Percentiles rank a stretch among this genome's conserved stretches.
Evolutionary conservation across 1,140 invertebrate species (phyloP).

Genomic region (Drosophila setifemur): DNA sequence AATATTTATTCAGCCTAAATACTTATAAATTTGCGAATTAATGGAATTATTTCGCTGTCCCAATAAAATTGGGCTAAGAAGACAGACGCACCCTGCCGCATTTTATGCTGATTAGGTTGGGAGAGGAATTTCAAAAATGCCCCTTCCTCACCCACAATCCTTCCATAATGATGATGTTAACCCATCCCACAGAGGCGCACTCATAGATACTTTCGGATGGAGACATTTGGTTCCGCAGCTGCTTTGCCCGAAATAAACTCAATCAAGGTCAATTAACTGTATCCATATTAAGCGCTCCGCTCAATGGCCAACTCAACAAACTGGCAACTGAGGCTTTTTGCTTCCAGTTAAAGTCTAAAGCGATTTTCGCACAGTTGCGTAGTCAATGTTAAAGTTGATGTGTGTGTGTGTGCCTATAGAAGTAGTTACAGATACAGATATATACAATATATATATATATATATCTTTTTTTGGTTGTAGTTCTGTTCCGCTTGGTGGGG

Average conservation of each 20-base stretch:
- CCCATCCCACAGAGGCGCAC: background rate
- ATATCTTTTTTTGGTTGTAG: background rate
- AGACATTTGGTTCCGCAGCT: constrained; percentile 32
- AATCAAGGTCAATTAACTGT: constrained; percentile 83
- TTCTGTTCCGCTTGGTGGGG: constrained; percentile 66
- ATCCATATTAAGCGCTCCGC: constrained; percentile 67
- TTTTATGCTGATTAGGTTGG: constrained; percentile 23
- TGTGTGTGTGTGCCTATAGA: constrained; percentile 1
- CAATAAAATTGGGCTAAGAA: background rate
- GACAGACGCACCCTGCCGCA: constrained; percentile 1
- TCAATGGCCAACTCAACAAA: constrained; percentile 10
- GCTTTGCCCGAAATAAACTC: constrained; percentile 60
- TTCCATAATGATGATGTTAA: constrained; percentile 8
- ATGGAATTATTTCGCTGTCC: background rate
- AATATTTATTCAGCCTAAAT: too few species aligned
- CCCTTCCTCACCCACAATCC: background rate
- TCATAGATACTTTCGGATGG: background rate
- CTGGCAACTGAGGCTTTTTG: constrained; percentile 9
- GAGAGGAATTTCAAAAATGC: constrained; percentile 8
- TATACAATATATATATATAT: too few species aligned
- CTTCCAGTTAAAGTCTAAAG: constrained; percentile 36
- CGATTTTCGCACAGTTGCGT: constrained; percentile 57
- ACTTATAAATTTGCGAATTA: too few species aligned
- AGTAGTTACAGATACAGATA: constrained; percentile 17
- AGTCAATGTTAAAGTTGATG: constrained; percentile 40